Conservation (phyloP, 2,888 invertebrate genomes). For the Nomada goodeniana region DNA sequence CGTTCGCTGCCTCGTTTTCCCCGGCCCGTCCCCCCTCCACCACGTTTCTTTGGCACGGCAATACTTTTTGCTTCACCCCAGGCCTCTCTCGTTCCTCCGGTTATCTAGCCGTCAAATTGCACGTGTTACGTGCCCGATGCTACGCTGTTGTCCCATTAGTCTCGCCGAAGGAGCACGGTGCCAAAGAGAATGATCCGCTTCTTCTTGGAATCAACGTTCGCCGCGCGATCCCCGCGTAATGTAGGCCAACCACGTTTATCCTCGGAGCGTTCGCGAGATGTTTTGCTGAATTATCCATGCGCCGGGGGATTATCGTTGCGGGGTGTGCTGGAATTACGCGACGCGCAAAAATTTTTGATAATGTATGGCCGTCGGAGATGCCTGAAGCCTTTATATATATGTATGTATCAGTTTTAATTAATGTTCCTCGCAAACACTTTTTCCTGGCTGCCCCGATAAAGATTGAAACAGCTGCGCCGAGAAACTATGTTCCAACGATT, state of each 20-base stretch:
- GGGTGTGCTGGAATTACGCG: slow-evolving; percentile 9
- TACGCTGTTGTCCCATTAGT: slow-evolving; percentile 56
- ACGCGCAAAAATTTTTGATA: slow-evolving; percentile 4
- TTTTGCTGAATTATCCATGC: slow-evolving; percentile 51
- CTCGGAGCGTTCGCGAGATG: slow-evolving; percentile 23
- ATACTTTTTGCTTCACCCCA: slow-evolving; percentile 10
- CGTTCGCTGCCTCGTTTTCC: slow-evolving; percentile 21
- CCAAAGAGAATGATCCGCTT: slow-evolving; percentile 38
- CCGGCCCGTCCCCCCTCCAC: background rate
- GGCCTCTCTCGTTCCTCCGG: slow-evolving; percentile 1
- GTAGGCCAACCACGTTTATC: slow-evolving; percentile 55
- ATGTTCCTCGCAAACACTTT: too few relatives aligned
- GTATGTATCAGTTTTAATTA: too few relatives aligned
- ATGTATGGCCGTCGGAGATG: too few relatives aligned
- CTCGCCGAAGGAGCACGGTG: slow-evolving; percentile 44
- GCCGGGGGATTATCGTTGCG: background rate
- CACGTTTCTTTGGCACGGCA: slow-evolving; percentile 3
- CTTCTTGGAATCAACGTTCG: slow-evolving; percentile 44
- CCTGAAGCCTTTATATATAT: too few relatives aligned
- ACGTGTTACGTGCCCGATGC: slow-evolving; percentile 47
- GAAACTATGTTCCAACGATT: too few relatives aligned
- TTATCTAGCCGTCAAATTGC: slow-evolving; percentile 54
- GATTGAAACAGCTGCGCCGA: too few relatives aligned
- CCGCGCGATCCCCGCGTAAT: slow-evolving; percentile 36
- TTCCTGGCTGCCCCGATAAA: too few relatives aligned